Conservation (phyloP, 2,797 vertebrate genomes). For the Sphenopsis melanotis region DNA sequence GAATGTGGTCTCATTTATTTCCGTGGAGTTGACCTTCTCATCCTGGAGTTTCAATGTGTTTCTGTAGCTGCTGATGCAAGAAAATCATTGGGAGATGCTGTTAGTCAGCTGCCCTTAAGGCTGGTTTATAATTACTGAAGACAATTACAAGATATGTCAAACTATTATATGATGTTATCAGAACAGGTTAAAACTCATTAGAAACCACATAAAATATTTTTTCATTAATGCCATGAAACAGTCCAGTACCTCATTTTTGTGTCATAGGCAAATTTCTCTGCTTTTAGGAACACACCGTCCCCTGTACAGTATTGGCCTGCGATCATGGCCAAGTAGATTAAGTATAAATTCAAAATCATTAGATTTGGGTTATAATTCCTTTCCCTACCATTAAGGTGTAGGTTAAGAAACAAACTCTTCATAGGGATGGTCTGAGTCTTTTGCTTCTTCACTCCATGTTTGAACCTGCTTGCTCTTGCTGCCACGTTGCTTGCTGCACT, state of each 20-base stretch:
- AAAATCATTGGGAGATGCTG: not conserved
- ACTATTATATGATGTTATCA: constrained; percentile 27
- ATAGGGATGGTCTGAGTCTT: not conserved
- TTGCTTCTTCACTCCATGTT: not conserved
- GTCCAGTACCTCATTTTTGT: not conserved
- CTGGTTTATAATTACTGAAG: constrained; percentile 34
- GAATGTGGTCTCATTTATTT: not conserved
- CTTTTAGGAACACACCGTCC: not conserved
- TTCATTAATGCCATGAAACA: not conserved
- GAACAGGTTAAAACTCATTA: constrained; percentile 61
- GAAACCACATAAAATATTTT: constrained; percentile 45
- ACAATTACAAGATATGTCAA: constrained; percentile 47
- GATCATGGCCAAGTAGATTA: not conserved
- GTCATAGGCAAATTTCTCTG: constrained; percentile 9
- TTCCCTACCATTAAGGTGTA: not conserved
- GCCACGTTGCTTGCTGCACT: not conserved
- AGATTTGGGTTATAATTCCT: not conserved
- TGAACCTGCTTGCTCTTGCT: not conserved
- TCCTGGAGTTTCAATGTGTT: not conserved
- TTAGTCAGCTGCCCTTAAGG: constrained; percentile 52
- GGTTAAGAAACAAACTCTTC: not conserved
- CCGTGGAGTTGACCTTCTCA: not conserved
- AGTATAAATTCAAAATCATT: not conserved
- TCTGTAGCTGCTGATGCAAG: not conserved
- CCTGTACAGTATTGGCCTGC: not conserved